Conservation (phyloP, 2,888 invertebrate species). For the Melieria omissa region DNA sequence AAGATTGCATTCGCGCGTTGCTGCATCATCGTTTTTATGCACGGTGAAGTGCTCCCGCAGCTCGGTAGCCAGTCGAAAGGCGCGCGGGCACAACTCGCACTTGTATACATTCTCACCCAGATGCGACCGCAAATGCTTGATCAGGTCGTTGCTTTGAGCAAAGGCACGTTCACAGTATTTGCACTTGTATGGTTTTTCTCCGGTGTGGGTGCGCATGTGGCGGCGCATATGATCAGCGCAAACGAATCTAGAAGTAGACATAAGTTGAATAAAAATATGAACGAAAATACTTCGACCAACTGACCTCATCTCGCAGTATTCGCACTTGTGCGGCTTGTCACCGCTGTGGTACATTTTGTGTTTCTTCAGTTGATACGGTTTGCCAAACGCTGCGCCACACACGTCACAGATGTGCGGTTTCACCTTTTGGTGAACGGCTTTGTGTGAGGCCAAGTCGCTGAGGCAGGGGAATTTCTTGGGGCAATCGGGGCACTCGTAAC, state of each 20-base stretch:
- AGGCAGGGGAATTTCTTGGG: slow-evolving; percentile 71
- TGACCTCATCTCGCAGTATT: slow-evolving; percentile 54
- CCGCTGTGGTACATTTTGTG: slow-evolving; percentile 75
- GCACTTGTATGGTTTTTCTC: slow-evolving; percentile 56
- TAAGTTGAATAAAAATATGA: too few species aligned
- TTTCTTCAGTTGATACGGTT: slow-evolving; percentile 71
- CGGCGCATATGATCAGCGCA: slow-evolving; percentile 71
- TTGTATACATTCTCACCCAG: slow-evolving; percentile 71
- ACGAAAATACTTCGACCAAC: neutral
- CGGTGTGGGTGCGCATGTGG: slow-evolving; percentile 71
- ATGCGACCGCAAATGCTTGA: slow-evolving; percentile 68
- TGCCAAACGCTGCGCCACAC: slow-evolving; percentile 72
- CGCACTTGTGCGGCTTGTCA: slow-evolving; percentile 59
- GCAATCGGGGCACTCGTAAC: slow-evolving; percentile 69
- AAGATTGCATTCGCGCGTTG: slow-evolving; percentile 39
- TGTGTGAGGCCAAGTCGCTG: slow-evolving; percentile 69
- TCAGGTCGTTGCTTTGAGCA: slow-evolving; percentile 50
- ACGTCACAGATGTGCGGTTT: slow-evolving; percentile 73
- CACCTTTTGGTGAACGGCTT: slow-evolving; percentile 68
- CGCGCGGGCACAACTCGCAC: slow-evolving; percentile 60
- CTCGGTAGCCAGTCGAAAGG: slow-evolving; percentile 45
- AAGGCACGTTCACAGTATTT: slow-evolving; percentile 48
- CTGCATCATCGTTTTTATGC: slow-evolving; percentile 47
- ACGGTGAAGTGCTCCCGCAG: slow-evolving; percentile 45
- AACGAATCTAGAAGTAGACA: slow-evolving; percentile 65